phyloP scores from a whole-genome alignment of 1,140 invertebrate genomes.

The Brachystomella parvula region DNA sequence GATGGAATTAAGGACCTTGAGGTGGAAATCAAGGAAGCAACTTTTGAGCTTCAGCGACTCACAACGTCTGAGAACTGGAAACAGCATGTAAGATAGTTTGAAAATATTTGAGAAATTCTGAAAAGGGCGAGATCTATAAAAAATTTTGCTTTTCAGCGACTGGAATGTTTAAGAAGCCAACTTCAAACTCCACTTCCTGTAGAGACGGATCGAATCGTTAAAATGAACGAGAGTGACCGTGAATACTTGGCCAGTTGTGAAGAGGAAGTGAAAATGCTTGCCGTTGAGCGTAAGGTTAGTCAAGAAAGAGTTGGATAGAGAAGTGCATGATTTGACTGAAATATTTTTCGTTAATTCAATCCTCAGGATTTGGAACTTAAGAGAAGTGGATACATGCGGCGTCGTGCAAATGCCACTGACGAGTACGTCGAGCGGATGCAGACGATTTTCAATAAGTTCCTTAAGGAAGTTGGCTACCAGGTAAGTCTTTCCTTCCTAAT shows the following conservation, averaged over 20 bases:
- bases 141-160: neutral
- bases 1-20: neutral
- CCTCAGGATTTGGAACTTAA: neutral
- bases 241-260: neutral
- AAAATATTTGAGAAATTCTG: neutral
- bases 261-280: neutral
- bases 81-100: neutral
- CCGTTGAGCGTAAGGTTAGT: neutral
- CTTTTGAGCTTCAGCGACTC: neutral
- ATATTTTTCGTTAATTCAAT: neutral
- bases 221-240: neutral
- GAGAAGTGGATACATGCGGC: neutral
- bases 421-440: neutral
- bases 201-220: neutral
- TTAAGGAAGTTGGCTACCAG: neutral
- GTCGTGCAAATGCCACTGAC: neutral
- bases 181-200: neutral
- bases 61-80: neutral
- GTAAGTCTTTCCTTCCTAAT: neutral
- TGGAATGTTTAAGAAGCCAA: neutral
- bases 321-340: neutral
- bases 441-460: neutral
- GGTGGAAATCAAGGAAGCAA: neutral
- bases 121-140: neutral
- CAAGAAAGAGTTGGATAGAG: neutral